phyloP scores from a whole-genome alignment of 1,140 invertebrate species.

The Macrocentrus cingulum region DNA sequence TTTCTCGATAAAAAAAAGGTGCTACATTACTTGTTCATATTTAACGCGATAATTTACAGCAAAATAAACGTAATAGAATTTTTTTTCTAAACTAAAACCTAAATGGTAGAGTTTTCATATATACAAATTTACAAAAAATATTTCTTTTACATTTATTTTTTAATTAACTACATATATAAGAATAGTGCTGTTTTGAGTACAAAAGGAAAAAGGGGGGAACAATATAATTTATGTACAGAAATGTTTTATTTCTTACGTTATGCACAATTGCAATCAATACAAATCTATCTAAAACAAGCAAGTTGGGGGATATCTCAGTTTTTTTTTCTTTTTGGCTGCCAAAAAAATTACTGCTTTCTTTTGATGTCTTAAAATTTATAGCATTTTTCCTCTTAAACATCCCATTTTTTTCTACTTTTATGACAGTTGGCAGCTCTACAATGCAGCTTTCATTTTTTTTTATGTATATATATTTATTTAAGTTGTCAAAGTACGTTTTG shows the following conservation, averaged over 20 bases:
- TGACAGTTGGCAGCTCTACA: constrained; percentile 15
- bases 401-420: no score
- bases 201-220: no score
- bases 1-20: no score
- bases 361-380: constrained; percentile 3
- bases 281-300: constrained; percentile 63
- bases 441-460: constrained; percentile 6
- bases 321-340: constrained; percentile 35
- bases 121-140: no score
- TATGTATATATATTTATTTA: not conserved
- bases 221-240: constrained; percentile 63
- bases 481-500: constrained; percentile 27
- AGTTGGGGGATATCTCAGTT: constrained; percentile 61
- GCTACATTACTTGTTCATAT: no score
- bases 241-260: constrained; percentile 62
- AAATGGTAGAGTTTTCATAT: no score
- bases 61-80: no score
- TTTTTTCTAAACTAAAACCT: no score
- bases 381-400: not conserved
- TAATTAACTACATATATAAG: no score
- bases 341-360: constrained; percentile 4
- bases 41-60: no score
- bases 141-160: no score
- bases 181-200: no score
- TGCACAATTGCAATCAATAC: constrained; percentile 64